A percentile compares a stretch with the other conserved stretches of the same genome.
Evolutionary conservation across 1,140 invertebrate species (phyloP).

Genomic region (Scaptodrosophila lebanonensis): DNA sequence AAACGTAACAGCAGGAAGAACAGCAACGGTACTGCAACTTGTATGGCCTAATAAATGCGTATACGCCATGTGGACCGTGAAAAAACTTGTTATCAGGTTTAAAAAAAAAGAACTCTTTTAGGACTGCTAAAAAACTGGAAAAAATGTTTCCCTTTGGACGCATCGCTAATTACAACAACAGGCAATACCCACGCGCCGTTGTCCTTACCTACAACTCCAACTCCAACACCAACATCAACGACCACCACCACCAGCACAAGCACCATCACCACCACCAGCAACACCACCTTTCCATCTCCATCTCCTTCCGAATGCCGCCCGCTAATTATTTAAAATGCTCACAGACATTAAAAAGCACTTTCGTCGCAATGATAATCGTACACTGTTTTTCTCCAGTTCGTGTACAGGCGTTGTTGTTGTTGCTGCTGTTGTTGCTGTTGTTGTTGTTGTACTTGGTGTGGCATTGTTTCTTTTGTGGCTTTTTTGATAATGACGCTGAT

Average conservation of each 20-base stretch:
- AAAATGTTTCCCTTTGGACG: conserved; percentile 26
- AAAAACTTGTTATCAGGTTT: conserved; percentile 21
- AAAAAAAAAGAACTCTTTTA: conserved; percentile 9
- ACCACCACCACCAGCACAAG: too few species aligned
- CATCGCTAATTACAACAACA: conserved; percentile 43
- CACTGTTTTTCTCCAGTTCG: conserved; percentile 10
- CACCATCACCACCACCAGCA: too few species aligned
- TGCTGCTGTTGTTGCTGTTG: conserved; percentile 23
- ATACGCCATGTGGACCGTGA: conserved; percentile 50
- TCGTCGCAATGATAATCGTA: conserved; percentile 63
- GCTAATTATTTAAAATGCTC: conserved; percentile 72
- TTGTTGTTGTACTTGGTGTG: conserved; percentile 25
- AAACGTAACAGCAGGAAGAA: too few species aligned
- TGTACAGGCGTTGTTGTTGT: neutral
- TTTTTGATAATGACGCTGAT: conserved; percentile 70
- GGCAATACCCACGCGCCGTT: neutral
- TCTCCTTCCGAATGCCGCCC: too few species aligned
- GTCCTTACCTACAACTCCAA: neutral
- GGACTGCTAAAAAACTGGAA: conserved; percentile 13
- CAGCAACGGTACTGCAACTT: too few species aligned
- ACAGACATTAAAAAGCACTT: conserved; percentile 70
- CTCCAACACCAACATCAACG: too few species aligned
- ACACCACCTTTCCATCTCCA: too few species aligned
- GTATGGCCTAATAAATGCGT: conserved; percentile 47
- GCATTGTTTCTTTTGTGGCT: conserved; percentile 48